These are phyloP conservation scores for Ips typographus DNA, from an alignment of 1,140 invertebrate genomes.

Conservation along the genomic window DNA sequence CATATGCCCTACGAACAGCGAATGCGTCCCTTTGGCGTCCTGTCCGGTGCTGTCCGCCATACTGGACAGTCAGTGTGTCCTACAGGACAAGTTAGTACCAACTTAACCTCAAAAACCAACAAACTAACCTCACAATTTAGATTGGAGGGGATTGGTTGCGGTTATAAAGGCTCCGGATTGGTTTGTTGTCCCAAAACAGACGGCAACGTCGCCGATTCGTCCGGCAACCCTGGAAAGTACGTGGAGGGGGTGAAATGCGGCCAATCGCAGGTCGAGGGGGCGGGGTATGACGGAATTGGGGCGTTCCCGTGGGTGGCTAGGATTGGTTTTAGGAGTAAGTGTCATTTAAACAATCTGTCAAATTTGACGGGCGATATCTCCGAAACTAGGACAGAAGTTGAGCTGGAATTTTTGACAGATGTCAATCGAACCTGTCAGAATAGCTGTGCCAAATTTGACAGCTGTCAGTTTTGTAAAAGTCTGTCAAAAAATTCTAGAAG, in stretches of 20 bases:
- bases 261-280: constrained; percentile 61
- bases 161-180: constrained; percentile 50
- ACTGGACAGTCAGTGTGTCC: constrained; percentile 48
- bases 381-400: too few relatives aligned
- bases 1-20: constrained; percentile 44
- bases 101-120: neutral
- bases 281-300: constrained; percentile 65
- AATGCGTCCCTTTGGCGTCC: constrained; percentile 47
- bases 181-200: constrained; percentile 52
- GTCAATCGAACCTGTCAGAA: too few relatives aligned
- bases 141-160: constrained; percentile 51
- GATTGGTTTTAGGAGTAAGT: constrained; percentile 65
- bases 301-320: constrained; percentile 67
- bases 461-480: too few relatives aligned
- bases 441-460: too few relatives aligned
- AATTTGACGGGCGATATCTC: too few relatives aligned
- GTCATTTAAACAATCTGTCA: too few relatives aligned
- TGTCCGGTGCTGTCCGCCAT: constrained; percentile 48
- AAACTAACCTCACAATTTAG: constrained; percentile 34
- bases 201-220: constrained; percentile 12
- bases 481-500: too few relatives aligned
- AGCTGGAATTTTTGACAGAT: too few relatives aligned
- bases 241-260: constrained; percentile 57
- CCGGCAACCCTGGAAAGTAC: constrained; percentile 29
- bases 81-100: constrained; percentile 46